phyloP scores from a whole-genome alignment of 2,797 vertebrate genomes.

The Glyptemys insculpta region DNA sequence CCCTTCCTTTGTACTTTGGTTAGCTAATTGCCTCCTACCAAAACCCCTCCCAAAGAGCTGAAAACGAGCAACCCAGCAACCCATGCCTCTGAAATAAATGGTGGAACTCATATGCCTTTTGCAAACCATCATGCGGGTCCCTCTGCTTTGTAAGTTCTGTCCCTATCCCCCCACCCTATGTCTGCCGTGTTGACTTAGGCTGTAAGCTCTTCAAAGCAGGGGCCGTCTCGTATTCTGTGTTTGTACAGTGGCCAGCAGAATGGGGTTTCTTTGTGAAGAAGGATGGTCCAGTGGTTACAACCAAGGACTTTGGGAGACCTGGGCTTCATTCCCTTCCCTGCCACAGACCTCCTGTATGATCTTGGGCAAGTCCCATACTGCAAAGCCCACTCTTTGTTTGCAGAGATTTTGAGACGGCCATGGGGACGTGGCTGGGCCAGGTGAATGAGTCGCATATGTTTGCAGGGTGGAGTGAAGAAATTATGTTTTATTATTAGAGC shows the following conservation, averaged over 20 bases:
- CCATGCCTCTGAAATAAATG: neutral
- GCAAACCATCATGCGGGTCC: neutral
- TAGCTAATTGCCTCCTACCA: neutral
- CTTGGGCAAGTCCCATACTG: constrained; percentile 63
- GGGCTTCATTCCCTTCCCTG: constrained; percentile 35
- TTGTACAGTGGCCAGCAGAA: neutral
- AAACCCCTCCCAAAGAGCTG: neutral
- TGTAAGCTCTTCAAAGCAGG: neutral
- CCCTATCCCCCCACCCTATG: neutral
- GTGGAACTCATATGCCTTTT: neutral
- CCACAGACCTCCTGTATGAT: constrained; percentile 73
- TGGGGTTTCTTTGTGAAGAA: neutral
- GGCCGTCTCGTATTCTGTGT: neutral
- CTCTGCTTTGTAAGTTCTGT: neutral
- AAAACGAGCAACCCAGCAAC: neutral
- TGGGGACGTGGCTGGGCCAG: constrained; percentile 62
- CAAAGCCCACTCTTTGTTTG: neutral
- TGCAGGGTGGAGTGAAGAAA: neutral
- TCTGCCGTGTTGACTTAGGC: neutral
- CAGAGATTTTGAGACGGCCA: constrained; percentile 69
- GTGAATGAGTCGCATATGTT: constrained; percentile 30
- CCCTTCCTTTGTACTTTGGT: neutral
- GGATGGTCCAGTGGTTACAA: neutral
- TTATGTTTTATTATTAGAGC: constrained; percentile 67
- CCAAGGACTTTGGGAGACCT: rapidly evolving